Base-by-base conservation (phyloP, 2,888 invertebrate genomes). In the Zhengitettix transpicula region DNA sequence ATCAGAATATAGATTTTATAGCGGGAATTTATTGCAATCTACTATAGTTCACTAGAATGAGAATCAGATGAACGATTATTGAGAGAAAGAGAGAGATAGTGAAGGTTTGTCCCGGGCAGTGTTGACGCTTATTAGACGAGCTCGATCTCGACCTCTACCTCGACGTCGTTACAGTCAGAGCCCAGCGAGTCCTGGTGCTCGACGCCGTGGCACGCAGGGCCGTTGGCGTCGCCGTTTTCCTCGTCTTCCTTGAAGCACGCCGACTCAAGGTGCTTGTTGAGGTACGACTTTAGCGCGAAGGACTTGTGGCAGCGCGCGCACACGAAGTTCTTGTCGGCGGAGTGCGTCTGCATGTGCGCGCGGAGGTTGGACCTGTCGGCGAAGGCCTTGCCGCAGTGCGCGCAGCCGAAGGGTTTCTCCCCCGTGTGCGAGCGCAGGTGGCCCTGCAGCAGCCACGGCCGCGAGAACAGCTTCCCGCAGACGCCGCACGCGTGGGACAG, bases 331-430 rank as follows among this genome's bases (percentile, higher is more conserved):
- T 94, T 95, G 72, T 88, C 89, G 58, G 84, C 79, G 52, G 93
- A 90, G 73, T 96, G 96, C 12, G 94, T 96, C 75, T 94, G 94
- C 84, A 94, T 89, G 76, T 96, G 95, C 0, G 95, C 95, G 42
- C 95, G 80, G 59, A 96, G 77, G 73, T 96, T 96, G 62, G 91
- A 92, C 58, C 94, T 82, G 76, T 96, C 95, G 14, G 94, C 94
- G 73, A 96, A 96, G 2, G 93, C 89, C 72, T 95, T 95, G 64
- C 92, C 91, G 74, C 96, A 96, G 69, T 89, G 87, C 40, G 87
- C 89, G 73, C 96, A 96, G 3, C 87, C 89, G 75, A 89, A 96
- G 0, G 96, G 95, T 71, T 91, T 92, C 74, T 93, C 92, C 2
- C 91, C 91, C 0, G 95, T 94, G 75, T 97, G 96, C 9, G 92